These are phyloP conservation scores for Hyphantria cunea DNA, from an alignment of 1,140 invertebrate genomes.

Conservation along the genomic window DNA sequence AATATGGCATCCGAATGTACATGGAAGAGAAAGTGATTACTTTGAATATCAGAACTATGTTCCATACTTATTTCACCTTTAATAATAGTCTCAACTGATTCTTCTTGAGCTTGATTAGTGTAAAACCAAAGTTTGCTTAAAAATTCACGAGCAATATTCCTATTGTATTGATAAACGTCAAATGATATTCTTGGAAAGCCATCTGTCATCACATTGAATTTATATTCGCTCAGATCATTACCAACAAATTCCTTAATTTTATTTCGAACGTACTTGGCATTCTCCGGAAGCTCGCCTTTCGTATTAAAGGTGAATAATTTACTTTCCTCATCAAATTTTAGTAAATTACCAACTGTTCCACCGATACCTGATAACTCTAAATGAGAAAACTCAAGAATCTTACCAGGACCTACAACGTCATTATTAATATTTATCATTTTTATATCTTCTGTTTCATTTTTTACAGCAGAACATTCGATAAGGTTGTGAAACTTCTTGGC, in stretches of 20 bases:
- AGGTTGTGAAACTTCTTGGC: slow-evolving; percentile 15
- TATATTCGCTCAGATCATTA: slow-evolving; percentile 15
- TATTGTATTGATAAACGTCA: slow-evolving; percentile 13
- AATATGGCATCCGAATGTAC: slow-evolving; percentile 35
- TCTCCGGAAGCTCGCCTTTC: slow-evolving; percentile 4
- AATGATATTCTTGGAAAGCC: slow-evolving; percentile 29
- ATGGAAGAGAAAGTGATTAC: slow-evolving; percentile 21
- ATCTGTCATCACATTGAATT: slow-evolving; percentile 19
- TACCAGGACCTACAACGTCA: slow-evolving; percentile 4
- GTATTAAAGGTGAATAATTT: slow-evolving; percentile 27
- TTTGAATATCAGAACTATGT: slow-evolving; percentile 17
- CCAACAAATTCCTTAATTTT: slow-evolving; percentile 8
- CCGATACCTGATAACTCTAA: slow-evolving; percentile 23
- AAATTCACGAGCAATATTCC: slow-evolving; percentile 19
- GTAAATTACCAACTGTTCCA: slow-evolving; percentile 31
- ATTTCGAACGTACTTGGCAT: slow-evolving; percentile 3
- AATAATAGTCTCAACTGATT: slow-evolving; percentile 17
- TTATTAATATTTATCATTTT: slow-evolving; percentile 26
- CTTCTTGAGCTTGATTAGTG: slow-evolving; percentile 31
- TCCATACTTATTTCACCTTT: slow-evolving; percentile 31
- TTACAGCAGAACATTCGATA: not conserved
- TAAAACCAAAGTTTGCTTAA: slow-evolving; percentile 35
- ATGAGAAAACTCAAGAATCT: slow-evolving; percentile 6
- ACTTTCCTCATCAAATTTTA: slow-evolving; percentile 19
- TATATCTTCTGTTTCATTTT: not conserved